These are phyloP conservation scores for Macropodus opercularis DNA, from an alignment of 2,797 vertebrate species.

Conservation along the genomic window DNA sequence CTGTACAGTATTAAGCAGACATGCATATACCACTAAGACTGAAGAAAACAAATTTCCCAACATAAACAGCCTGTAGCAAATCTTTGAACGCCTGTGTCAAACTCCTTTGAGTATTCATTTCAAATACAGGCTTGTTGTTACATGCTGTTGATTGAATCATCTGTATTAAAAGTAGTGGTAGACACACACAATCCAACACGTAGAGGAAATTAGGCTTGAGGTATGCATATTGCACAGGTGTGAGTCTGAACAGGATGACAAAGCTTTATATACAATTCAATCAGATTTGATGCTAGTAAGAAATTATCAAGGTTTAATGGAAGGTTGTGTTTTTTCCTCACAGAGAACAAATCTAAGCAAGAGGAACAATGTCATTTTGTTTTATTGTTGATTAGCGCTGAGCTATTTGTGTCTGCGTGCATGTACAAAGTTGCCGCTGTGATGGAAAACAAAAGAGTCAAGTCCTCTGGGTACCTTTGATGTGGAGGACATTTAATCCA, in stretches of 20 bases:
- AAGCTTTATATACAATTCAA: background rate
- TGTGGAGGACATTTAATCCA: conserved; percentile 61
- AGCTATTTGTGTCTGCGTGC: conserved; percentile 35
- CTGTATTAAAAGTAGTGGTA: conserved; percentile 13
- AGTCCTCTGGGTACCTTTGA: conserved; percentile 62
- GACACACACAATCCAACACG: background rate
- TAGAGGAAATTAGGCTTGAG: conserved; percentile 23
- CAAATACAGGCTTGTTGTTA: conserved; percentile 47
- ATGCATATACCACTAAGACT: conserved; percentile 16
- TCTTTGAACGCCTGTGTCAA: conserved; percentile 41
- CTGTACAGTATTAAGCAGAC: conserved; percentile 29
- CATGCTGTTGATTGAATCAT: conserved; percentile 44
- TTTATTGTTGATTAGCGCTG: conserved; percentile 19
- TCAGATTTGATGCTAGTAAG: background rate
- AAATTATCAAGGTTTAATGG: background rate
- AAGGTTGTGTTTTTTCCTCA: background rate
- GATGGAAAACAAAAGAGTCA: conserved; percentile 57
- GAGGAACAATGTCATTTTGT: background rate
- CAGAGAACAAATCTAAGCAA: background rate
- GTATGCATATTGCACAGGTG: background rate
- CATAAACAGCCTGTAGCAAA: conserved; percentile 65
- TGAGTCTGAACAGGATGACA: background rate
- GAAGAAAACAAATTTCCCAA: conserved; percentile 40
- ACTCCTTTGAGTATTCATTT: conserved; percentile 41
- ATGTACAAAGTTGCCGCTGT: conserved; percentile 42